Evolutionary conservation across 2,888 invertebrate species (phyloP).

Genomic region (Drosophila planitibia): DNA sequence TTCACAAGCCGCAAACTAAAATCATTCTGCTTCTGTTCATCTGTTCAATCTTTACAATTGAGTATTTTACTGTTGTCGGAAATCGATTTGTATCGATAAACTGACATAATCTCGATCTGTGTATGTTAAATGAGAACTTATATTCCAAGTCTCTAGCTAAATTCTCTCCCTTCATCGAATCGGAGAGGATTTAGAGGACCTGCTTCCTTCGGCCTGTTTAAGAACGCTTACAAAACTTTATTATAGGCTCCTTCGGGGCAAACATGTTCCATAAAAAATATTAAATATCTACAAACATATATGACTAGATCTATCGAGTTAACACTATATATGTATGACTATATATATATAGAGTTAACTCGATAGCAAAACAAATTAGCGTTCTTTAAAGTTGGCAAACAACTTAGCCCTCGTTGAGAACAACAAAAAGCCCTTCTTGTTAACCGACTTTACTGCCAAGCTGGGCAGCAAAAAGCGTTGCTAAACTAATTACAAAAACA

Average conservation of each 20-base stretch:
- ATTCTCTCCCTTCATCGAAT: background rate
- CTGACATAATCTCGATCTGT: background rate
- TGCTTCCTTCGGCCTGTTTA: background rate
- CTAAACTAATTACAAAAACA: constrained; percentile 3
- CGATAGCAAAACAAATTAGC: too few species aligned
- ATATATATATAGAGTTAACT: too few species aligned
- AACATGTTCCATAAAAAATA: background rate
- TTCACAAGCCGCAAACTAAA: background rate
- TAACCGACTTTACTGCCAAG: background rate
- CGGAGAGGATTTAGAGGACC: background rate
- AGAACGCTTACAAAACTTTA: background rate
- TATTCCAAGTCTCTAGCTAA: too few species aligned
- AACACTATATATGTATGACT: background rate
- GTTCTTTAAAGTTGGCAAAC: too few species aligned
- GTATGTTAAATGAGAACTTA: background rate
- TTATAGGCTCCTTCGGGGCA: background rate
- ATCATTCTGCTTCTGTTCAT: background rate
- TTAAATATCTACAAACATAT: background rate
- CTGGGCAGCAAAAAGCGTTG: background rate
- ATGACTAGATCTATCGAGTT: background rate
- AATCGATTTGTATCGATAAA: background rate
- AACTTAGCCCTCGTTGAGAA: too few species aligned
- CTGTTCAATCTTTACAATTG: background rate
- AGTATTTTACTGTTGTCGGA: background rate
- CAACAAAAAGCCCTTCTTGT: background rate